Base-by-base conservation (phyloP, 2,113 vertebrate genomes). In the Actinemys pallida region DNA sequence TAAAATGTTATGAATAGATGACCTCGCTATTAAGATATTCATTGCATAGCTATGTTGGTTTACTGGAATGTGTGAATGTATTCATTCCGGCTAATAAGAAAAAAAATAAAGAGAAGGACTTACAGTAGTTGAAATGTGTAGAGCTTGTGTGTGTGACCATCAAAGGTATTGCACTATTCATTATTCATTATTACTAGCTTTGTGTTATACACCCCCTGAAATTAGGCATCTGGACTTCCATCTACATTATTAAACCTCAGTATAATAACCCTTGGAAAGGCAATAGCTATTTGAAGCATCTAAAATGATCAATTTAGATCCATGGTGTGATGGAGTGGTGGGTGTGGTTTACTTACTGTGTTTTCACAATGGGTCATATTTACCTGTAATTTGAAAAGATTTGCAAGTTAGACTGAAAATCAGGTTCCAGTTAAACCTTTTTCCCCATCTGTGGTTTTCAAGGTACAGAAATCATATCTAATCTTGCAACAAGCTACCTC, bases 391-490 rank as follows among this genome's bases (percentile, higher is more conserved):
- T 86, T 69, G 16, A 86, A 81, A 82, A 91, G 14, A 62, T 80
- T 92, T 87, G 79, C 81, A 84, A 31, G 83, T 90, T 35, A 82
- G 17, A 82, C 93, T 95, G 50, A 87, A 94, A 96, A 86, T 35
- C 87, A 27, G 2, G 76, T 86, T 78, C 5, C 50, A 53, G 22
- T 20, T 20, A 31, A 78, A 31, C 29, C 13, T 87, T 5, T 80
- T 92, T 85, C n/a, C 81, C 52, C 90, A 62, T 53, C 81, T 65
- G 62, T 24, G 35, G 3, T 27, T 87, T 92, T 19, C 84, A 83
- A 75, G 31, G 49, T 42, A 83, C 49, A 83, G 45, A 79, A 90
- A 11, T 52, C 22, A 50, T 1, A 84, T 83, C 52, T 82, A 25
- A 79, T 89, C 88, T 94, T 93, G 90, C 13, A 90, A 25, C 45